Conservation (phyloP, 1,140 invertebrate genomes). For the Odontomachus brunneus region DNA sequence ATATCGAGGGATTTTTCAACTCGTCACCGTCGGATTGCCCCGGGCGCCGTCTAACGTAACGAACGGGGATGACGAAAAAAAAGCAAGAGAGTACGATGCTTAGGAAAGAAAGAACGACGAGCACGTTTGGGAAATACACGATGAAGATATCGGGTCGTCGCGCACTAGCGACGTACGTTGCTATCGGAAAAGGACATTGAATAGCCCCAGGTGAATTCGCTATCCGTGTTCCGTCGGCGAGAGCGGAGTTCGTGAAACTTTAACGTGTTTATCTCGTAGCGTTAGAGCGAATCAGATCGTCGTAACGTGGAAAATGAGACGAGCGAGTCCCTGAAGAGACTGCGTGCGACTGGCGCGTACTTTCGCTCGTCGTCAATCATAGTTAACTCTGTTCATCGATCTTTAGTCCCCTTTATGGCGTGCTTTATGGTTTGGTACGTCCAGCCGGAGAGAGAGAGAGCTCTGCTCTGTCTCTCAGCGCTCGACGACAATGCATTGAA, state of each 20-base stretch:
- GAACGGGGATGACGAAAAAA: conserved; percentile 26
- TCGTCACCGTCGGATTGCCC: neutral
- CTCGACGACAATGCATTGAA: neutral
- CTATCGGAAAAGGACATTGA: conserved; percentile 44
- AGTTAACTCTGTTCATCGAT: conserved; percentile 60
- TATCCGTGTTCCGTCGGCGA: conserved; percentile 33
- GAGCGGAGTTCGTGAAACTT: conserved; percentile 62
- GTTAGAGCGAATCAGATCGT: conserved; percentile 34
- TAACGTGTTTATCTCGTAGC: conserved; percentile 64
- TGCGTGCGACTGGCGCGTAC: conserved; percentile 26
- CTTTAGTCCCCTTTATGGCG: conserved; percentile 18
- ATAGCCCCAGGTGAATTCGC: conserved; percentile 57
- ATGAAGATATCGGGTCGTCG: conserved; percentile 10
- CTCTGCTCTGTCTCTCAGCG: neutral
- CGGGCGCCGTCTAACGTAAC: conserved; percentile 16
- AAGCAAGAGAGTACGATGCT: neutral
- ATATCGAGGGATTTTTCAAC: conserved; percentile 54
- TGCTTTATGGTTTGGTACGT: conserved; percentile 36
- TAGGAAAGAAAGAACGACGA: conserved; percentile 9
- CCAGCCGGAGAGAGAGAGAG: neutral
- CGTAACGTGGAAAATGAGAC: conserved; percentile 48
- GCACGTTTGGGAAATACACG: conserved; percentile 16
- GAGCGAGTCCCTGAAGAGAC: conserved; percentile 45
- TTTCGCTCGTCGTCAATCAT: conserved; percentile 71
- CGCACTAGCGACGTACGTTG: neutral